Evolutionary conservation across 2,113 vertebrate genomes (phyloP), one percentile per base, ranked within the genome.

Genomic region (Prolemur simus): DNA sequence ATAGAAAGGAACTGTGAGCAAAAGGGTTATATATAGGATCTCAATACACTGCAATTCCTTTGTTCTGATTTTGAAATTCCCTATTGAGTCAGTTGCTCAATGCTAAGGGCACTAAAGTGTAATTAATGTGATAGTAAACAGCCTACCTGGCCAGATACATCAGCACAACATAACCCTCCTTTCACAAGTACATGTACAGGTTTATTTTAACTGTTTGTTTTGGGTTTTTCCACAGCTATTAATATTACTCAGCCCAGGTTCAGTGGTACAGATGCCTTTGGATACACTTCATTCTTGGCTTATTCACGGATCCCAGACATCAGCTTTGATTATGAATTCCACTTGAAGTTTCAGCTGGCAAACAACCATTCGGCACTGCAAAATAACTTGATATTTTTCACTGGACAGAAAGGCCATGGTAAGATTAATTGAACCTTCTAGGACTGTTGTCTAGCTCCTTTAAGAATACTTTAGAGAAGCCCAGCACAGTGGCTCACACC

Each of bases 331-430:
- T 99, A 99, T 37, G 99, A 99, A 99, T 99, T 99, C 98, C 98
- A 34, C 84, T 66, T 99, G 94, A 99, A 99, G 98, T 99, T 99
- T 98, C 99, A 98, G 0, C 98, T 99, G 60, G 97, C 98, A 96
- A 98, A 99, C 92, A 98, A 98, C 68, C 94, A 97, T 18, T 99
- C 99, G 1, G 99, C 99, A 66, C 88, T 99, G 93, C 98, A 98
- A 98, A 98, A 99, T 95, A 99, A 99, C 97, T 97, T 99, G 94
- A 99, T 99, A 95, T 98, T 99, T 98, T 99, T 99, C 97, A 99
- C 99, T 80, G 99, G 99, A 94, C 99, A 99, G 95, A 99, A 99
- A 93, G 99, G 99, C 92, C 98, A 98, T 97, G 99, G 99, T 99
- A 99, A 99, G 99, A 86, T 3, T 97, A 95, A 96, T 25, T 56